Conservation (phyloP, 30 jellyfish, hydroid and myxozoan species). For the Aurelia aurita complex sp. Pacific region DNA sequence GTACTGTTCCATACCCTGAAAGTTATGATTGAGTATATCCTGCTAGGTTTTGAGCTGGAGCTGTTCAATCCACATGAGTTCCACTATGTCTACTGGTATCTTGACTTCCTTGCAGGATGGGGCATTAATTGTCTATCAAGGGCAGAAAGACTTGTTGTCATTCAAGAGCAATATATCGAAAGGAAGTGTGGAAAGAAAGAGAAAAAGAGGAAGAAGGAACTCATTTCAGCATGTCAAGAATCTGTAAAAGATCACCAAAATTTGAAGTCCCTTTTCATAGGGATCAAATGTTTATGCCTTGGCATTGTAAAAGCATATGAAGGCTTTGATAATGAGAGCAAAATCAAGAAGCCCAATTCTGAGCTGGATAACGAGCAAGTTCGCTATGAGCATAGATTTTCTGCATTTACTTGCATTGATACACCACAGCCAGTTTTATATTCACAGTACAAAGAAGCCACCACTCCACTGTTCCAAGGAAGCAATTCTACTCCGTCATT, state of each 20-base stretch:
- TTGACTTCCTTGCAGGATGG: slow-evolving; percentile 89
- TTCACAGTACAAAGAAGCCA: slow-evolving; percentile 68
- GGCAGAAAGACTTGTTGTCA: slow-evolving; percentile 79
- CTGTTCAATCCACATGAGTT: slow-evolving; percentile 91
- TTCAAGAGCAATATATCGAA: slow-evolving; percentile 88
- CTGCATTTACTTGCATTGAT: slow-evolving; percentile 78
- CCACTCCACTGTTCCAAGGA: slow-evolving; percentile 40
- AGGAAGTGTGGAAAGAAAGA: slow-evolving; percentile 89
- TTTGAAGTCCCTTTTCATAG: slow-evolving; percentile 55
- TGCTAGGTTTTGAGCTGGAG: slow-evolving; percentile 91
- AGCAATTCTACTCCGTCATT: slow-evolving; percentile 35
- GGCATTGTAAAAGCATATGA: slow-evolving; percentile 87
- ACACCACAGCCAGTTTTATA: slow-evolving; percentile 88
- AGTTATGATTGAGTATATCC: slow-evolving; percentile 80
- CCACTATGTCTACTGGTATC: slow-evolving; percentile 93
- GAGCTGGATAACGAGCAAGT: slow-evolving; percentile 83
- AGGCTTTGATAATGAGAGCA: slow-evolving; percentile 84
- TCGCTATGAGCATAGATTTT: slow-evolving; percentile 91
- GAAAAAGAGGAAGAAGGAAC: slow-evolving; percentile 77
- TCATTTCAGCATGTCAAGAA: slow-evolving; percentile 62
- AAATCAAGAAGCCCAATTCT: slow-evolving; percentile 74
- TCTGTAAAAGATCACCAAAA: slow-evolving; percentile 67
- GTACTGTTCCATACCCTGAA: slow-evolving; percentile 83
- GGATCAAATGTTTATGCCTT: slow-evolving; percentile 69
- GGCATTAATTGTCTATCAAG: slow-evolving; percentile 86